These are phyloP conservation scores for Galbula dea DNA, from an alignment of 2,113 vertebrate genomes.

Conservation along the genomic window DNA sequence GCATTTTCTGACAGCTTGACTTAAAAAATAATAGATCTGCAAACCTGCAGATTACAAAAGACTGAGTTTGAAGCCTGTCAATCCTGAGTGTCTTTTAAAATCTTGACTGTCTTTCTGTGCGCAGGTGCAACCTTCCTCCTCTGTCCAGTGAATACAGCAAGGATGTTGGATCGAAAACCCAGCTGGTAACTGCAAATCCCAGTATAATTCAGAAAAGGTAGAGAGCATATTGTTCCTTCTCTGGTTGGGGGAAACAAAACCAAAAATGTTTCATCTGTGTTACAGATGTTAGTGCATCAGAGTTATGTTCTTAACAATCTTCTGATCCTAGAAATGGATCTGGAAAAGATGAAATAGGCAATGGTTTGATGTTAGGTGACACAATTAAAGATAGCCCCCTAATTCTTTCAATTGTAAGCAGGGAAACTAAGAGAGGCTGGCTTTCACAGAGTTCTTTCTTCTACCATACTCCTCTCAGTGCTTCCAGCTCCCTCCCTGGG, in stretches of 20 bases:
- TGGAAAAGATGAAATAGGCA: neutral
- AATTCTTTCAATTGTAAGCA: neutral
- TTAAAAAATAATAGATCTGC: neutral
- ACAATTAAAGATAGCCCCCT: neutral
- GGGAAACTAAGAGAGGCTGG: neutral
- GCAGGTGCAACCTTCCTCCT: constrained; percentile 95
- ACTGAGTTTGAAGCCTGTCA: neutral
- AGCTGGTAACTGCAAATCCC: constrained; percentile 95
- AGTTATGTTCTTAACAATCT: neutral
- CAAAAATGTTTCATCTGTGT: neutral
- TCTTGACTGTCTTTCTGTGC: neutral
- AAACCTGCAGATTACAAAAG: neutral
- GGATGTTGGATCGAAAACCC: constrained; percentile 89
- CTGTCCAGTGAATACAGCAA: constrained; percentile 85
- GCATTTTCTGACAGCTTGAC: neutral
- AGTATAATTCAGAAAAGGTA: constrained; percentile 98
- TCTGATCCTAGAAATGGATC: neutral
- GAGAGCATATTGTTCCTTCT: neutral
- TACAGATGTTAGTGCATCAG: neutral
- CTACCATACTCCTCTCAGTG: neutral
- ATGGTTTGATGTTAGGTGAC: neutral
- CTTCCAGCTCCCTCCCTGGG: neutral
- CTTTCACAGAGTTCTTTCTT: neutral
- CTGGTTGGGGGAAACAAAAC: neutral
- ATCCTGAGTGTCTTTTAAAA: neutral